Percentiles rank a stretch among this genome's conserved stretches.
Evolutionary conservation across 2,888 invertebrate species (phyloP).

Genomic region (Xanthostigma xanthostigma): DNA sequence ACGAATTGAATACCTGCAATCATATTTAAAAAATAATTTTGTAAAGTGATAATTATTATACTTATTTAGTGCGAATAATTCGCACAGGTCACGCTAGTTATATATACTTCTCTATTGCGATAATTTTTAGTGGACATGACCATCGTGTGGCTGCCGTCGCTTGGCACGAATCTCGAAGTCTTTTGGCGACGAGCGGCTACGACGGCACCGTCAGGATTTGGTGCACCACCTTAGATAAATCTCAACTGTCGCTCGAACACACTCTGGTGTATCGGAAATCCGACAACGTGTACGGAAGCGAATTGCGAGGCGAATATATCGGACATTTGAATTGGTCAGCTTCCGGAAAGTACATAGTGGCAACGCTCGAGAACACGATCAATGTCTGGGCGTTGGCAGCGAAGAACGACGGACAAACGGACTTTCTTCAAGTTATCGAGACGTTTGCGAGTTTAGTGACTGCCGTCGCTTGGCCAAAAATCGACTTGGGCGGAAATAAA

Average conservation of each 20-base stretch:
- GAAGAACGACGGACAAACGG: slow-evolving; percentile 17
- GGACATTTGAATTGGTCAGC: slow-evolving; percentile 36
- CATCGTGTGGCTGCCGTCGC: slow-evolving; percentile 31
- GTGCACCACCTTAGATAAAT: slow-evolving; percentile 27
- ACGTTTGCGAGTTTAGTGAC: slow-evolving; percentile 32
- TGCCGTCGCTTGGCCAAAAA: slow-evolving; percentile 34
- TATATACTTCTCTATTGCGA: too few relatives aligned
- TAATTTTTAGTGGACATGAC: slow-evolving; percentile 35
- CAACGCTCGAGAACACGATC: slow-evolving; percentile 37
- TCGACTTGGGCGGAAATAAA: slow-evolving; percentile 14
- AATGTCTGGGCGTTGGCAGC: slow-evolving; percentile 40
- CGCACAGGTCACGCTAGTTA: too few relatives aligned
- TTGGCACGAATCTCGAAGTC: slow-evolving; percentile 29
- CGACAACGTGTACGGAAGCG: slow-evolving; percentile 31
- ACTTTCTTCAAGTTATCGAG: slow-evolving; percentile 23
- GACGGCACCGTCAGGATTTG: slow-evolving; percentile 46
- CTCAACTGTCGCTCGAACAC: slow-evolving; percentile 29
- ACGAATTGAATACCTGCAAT: too few relatives aligned
- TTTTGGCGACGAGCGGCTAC: slow-evolving; percentile 40
- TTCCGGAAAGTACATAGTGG: slow-evolving; percentile 36
- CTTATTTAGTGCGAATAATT: too few relatives aligned
- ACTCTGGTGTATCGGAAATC: slow-evolving; percentile 38
- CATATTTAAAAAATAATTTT: too few relatives aligned
- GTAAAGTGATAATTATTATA: too few relatives aligned
- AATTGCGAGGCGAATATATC: slow-evolving; percentile 33